Base-by-base conservation (phyloP, 1,140 invertebrate species). In the Gonioctena quinquepunctata region DNA sequence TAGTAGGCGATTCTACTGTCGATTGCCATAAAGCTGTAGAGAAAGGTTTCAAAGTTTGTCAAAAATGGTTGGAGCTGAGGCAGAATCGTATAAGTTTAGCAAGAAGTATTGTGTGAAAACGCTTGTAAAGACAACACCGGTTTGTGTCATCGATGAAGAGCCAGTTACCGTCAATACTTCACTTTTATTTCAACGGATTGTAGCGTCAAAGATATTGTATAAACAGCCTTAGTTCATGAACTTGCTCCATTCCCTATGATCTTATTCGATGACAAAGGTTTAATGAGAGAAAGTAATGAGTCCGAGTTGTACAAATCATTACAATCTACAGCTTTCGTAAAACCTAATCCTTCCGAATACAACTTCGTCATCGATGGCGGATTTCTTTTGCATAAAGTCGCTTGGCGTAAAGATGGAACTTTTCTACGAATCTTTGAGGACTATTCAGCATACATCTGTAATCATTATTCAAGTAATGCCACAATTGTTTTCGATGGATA, bases 21-120 rank as follows among this genome's bases (percentile, higher is more conserved):
- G 8, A 28, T 8, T 28, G 77, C 60, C 62, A 81, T 33, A 68
- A 59, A 54, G 72, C 74, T 7, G 57, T 54, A 52, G 78, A 79
- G 75, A 63, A 75, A 22, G 77, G 79, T 16, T 63, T 56, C 25
- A n/a, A 27, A 18, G 18, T 25, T 50, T 75, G 54, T 19, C 16
- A n/a, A 21, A 50, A 62, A 59, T 60, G 57, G n/a, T 60, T 27
- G 57, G 57, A 16, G 3, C 21, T n/a, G 21, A 60, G 3, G 68
- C 48, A 11, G 16, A 27, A 5, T 33, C 2, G 19, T 65, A 28
- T 13, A 26, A 52, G 21, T 4, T 25, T 50, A 76, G 60, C 74
- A 74, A 66, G 65, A 66, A 7, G 64, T 48, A 63, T 19, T 68
- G 21, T 28, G 19, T 28, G 69, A 77, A 42, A 11, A 48, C 19